A percentile compares a stretch with the other conserved stretches of the same genome.
Conservation (phyloP, 2,113 vertebrate genomes). For the Oncorhynchus kisutch region DNA sequence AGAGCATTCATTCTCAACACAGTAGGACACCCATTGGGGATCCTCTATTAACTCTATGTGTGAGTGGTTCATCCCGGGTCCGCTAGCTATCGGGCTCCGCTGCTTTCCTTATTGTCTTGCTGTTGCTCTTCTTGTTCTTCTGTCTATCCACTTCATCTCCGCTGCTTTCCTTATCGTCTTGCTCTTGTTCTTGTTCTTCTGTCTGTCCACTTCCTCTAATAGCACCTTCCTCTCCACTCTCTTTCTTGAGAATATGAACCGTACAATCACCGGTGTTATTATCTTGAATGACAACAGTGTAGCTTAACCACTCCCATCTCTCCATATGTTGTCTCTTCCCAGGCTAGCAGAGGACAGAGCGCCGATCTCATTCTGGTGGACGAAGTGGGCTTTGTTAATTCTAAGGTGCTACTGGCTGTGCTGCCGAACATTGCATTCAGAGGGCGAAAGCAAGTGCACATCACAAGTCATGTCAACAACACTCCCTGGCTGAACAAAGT, state of each 20-base stretch:
- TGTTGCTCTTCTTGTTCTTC: not conserved
- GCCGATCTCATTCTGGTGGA: too few relatives aligned
- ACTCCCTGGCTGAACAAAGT: not conserved
- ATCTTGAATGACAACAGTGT: too few relatives aligned
- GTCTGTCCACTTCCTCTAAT: too few relatives aligned
- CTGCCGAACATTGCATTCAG: too few relatives aligned
- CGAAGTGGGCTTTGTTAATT: too few relatives aligned
- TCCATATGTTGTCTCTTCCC: too few relatives aligned
- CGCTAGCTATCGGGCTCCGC: not conserved
- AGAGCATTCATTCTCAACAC: not conserved
- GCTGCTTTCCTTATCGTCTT: not conserved
- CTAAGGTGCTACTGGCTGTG: too few relatives aligned
- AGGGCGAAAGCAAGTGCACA: not conserved
- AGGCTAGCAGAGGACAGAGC: too few relatives aligned
- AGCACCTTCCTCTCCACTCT: not conserved
- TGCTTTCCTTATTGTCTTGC: not conserved
- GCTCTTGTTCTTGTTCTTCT: not conserved
- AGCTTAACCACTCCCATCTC: too few relatives aligned
- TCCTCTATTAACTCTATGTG: not conserved
- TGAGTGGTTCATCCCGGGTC: not conserved
- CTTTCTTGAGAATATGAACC: too few relatives aligned
- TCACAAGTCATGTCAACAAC: not conserved
- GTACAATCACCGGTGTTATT: too few relatives aligned
- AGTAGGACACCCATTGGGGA: not conserved
- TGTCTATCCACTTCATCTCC: not conserved